Evolutionary conservation across 1,140 invertebrate genomes (phyloP), one percentile per base, ranked within the genome.

Genomic region (Drosophila bocqueti): DNA sequence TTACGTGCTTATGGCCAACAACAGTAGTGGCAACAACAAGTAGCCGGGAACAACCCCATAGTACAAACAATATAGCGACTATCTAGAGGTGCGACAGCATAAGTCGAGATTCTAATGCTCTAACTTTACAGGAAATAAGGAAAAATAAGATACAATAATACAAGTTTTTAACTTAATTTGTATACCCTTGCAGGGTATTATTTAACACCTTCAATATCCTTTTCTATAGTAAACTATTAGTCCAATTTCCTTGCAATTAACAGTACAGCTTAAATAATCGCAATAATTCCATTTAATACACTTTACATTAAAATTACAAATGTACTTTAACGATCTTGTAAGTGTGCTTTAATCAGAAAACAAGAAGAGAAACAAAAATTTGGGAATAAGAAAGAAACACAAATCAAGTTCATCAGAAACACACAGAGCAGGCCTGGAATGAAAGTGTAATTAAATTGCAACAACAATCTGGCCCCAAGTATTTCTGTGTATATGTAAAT

Each of bases 401-500:
- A 72, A 34, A 72, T 47, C 40, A 45, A 42, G 38, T 72, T 73
- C 38, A 60, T 24, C 69, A 24, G 54, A 62, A 18, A 42, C 15
- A 26, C 15, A 46, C n/a, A 46, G n/a, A 36, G 18, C 11, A 16
- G 26, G 40, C 4, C 29, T 6, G 24, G 26, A 61, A 76, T 67
- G 38, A 55, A 64, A 62, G 62, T 54, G 80, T 83, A 89, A 89
- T 87, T 89, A 67, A 87, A 83, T 74, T 78, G 64, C 66, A 72
- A 46, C 60, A 60, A 79, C 43, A 60, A 66, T 64, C 52, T 31
- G 42, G 42, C 4, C 47, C 31, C 43, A 52, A 11, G 38, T 61
- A 60, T 64, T 18, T 50, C 21, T 55, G 46, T 34, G 49, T 42
- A 36, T 61, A 42, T 34, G 43, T 57, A 26, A 36, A 57, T 36